Conservation (phyloP, 2,888 invertebrate genomes). For the Bimastos eiseni region DNA sequence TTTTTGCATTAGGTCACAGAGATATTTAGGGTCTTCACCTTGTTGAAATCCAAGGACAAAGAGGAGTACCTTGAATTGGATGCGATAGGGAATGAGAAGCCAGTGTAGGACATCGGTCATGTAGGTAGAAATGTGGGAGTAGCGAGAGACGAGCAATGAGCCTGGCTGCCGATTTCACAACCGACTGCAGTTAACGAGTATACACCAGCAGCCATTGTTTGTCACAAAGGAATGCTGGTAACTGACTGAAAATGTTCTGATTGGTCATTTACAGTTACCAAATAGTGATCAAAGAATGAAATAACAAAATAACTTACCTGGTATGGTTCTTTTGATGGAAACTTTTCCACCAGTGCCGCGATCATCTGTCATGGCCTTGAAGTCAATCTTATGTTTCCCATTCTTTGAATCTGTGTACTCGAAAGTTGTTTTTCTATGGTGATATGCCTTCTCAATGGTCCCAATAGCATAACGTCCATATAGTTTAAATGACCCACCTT, state of each 20-base stretch:
- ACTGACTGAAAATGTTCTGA: neutral
- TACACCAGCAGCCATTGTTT: too few species aligned
- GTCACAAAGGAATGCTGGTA: neutral
- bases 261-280: neutral
- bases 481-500: neutral
- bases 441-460: slow-evolving; percentile 13
- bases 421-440: neutral
- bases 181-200: too few species aligned
- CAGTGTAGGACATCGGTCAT: too few species aligned
- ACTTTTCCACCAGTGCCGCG: neutral
- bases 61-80: too few species aligned
- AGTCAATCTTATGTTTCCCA: neutral
- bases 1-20: too few species aligned
- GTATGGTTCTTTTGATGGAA: neutral
- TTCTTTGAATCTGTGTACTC: slow-evolving; percentile 15
- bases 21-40: too few species aligned
- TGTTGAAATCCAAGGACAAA: too few species aligned
- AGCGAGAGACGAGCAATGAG: too few species aligned
- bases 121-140: too few species aligned
- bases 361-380: slow-evolving; percentile 19
- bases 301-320: neutral
- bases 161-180: too few species aligned
- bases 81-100: too few species aligned
- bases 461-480: neutral
- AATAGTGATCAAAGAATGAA: neutral